A percentile compares a stretch with the other conserved stretches of the same genome.
Evolutionary conservation across 2,888 invertebrate species (phyloP).

Genomic region (Gymnosoma rotundatum): DNA sequence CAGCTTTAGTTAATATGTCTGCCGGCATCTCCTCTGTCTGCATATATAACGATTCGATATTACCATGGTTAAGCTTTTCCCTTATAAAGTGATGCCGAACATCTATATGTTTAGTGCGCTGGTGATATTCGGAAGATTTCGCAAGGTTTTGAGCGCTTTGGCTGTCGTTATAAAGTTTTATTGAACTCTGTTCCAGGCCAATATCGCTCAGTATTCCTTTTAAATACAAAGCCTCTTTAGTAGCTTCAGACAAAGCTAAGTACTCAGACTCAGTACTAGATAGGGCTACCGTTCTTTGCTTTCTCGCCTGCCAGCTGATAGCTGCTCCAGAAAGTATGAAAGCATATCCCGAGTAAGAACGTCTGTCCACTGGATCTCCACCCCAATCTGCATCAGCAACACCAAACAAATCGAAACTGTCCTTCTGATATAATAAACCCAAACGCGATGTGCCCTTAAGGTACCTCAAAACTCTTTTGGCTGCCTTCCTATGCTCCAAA

Average conservation of each 20-base stretch:
- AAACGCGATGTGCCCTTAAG: not conserved
- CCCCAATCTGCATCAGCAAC: slow-evolving; percentile 18
- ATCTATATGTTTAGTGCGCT: not conserved
- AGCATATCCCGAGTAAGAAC: slow-evolving; percentile 6
- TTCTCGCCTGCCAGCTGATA: slow-evolving; percentile 22
- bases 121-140: no score
- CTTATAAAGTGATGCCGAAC: slow-evolving; percentile 9
- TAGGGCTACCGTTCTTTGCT: slow-evolving; percentile 19
- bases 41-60: slow-evolving; percentile 4
- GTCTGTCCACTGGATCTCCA: not conserved
- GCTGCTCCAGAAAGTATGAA: slow-evolving; percentile 25
- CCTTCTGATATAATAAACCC: not conserved
- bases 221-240: slow-evolving; percentile 24
- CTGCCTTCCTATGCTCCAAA: slow-evolving; percentile 2
- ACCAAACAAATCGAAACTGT: not conserved
- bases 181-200: not conserved
- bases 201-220: slow-evolving; percentile 8
- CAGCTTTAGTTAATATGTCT: slow-evolving; percentile 9
- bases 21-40: not conserved
- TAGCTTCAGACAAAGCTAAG: slow-evolving; percentile 15
- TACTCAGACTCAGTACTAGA: slow-evolving; percentile 37
- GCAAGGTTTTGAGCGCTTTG: slow-evolving; percentile 20
- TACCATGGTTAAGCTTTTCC: not conserved
- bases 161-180: slow-evolving; percentile 7
- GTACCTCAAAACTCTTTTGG: slow-evolving; percentile 15